Conservation (phyloP, 2,888 invertebrate species). For the Boloria euphrosyne region DNA sequence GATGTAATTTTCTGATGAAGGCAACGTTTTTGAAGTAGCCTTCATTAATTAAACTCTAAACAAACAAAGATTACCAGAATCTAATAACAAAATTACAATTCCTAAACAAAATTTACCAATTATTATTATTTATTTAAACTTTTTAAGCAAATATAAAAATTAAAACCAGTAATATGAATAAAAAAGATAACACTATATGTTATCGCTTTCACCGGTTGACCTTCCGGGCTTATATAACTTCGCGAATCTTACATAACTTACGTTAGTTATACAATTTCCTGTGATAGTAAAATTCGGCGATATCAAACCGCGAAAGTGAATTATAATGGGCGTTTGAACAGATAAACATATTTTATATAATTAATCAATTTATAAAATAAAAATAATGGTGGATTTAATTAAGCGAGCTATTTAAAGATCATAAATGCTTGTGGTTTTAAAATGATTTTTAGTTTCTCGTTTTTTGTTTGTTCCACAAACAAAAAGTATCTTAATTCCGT, state of each 20-base stretch:
- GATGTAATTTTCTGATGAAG: too few species aligned
- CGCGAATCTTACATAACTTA: slow-evolving; percentile 10
- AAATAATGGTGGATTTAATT: not conserved
- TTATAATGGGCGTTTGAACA: slow-evolving; percentile 8
- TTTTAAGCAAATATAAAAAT: not conserved
- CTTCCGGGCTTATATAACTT: slow-evolving; percentile 24
- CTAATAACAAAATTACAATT: too few species aligned
- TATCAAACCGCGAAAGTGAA: slow-evolving; percentile 1
- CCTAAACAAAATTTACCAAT: too few species aligned
- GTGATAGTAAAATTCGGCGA: slow-evolving; percentile 20
- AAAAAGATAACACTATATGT: not conserved
- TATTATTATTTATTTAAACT: too few species aligned
- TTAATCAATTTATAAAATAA: not conserved
- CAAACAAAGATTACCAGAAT: too few species aligned
- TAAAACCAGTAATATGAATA: not conserved
- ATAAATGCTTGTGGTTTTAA: slow-evolving; percentile 5
- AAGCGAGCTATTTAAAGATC: not conserved
- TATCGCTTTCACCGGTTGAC: slow-evolving; percentile 18
- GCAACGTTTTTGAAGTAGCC: too few species aligned
- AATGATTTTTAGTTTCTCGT: not conserved
- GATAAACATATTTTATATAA: not conserved
- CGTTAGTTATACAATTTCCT: slow-evolving; percentile 14
- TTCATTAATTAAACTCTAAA: too few species aligned
- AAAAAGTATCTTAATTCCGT: not conserved
- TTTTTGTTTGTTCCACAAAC: not conserved